Base-by-base conservation (phyloP, 1,140 invertebrate genomes). In the Zaprionus kolodkinae region DNA sequence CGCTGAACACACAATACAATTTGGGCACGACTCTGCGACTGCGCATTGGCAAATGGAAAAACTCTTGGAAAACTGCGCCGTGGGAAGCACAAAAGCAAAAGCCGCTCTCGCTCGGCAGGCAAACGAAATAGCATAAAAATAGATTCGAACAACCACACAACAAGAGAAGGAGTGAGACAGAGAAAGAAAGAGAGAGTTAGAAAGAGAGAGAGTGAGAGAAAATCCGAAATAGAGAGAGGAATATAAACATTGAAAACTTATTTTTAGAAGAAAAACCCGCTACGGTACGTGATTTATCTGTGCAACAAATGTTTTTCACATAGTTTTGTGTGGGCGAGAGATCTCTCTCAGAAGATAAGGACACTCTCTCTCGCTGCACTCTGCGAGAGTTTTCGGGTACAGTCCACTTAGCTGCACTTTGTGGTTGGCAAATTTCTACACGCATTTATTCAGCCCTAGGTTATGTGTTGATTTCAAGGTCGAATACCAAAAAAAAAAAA, bases 71-170 rank as follows among this genome's bases (percentile, higher is more conserved):
- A 86, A n/a, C n/a, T 84, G 76, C 43, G 54, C 79, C 85, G 84
- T 88, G 85, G 85, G 85, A 88, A 89, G 84, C 82, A 56, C 63
- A 60, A 71, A 59, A 70, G 59, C 57, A 72, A 71, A 86, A 84
- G 78, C 81, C 78, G 81, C 30, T 60, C 50, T 77, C 78, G 81
- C 30, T 60, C 50, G 57, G 54, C 57, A 60, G 74, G 55, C 63
- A 45, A 57, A 50, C 79, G 69, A 35, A 75, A 61, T 36, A 59
- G 72, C 25, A 77, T 52, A 64, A 54, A 86, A 71, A 71, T 65
- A 83, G 68, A 73, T 55, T 35, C 57, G 27, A 50, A 50, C 35
- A 45, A 45, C 40, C 30, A 67, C 25, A 66, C 62, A 54, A 67
- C 48, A 15, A 70, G 52, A 64, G 9, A 38, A 17, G 3, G 11